Evolutionary conservation across 2,888 invertebrate genomes (phyloP).

Genomic region (Mythimna loreyi): DNA sequence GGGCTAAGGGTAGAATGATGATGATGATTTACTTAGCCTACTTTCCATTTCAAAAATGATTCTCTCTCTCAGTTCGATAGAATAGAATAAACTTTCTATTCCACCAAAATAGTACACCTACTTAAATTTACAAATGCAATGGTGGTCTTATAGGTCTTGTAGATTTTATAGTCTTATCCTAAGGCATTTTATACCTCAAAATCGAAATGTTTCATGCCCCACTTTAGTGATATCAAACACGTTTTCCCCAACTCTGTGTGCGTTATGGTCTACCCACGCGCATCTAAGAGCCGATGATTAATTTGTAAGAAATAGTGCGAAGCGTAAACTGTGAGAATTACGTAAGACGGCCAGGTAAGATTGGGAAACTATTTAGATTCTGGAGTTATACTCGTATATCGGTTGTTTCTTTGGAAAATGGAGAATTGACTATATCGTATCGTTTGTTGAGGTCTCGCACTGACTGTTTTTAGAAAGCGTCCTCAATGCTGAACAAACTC

Average conservation of each 20-base stretch:
- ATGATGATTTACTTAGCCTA: no score
- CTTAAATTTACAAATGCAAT: no score
- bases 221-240: conserved; percentile 35
- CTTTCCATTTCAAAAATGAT: background rate
- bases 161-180: background rate
- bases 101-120: no score
- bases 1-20: no score
- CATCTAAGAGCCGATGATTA: conserved; percentile 51
- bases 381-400: no score
- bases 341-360: conserved; percentile 42
- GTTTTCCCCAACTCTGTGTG: conserved; percentile 15
- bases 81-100: no score
- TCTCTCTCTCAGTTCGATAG: background rate
- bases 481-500: no score
- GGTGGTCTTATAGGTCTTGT: no score
- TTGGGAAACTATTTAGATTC: conserved; percentile 15
- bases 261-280: conserved; percentile 51
- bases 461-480: no score
- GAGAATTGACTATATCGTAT: background rate
- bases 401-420: background rate
- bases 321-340: conserved; percentile 34
- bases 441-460: background rate
- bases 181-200: no score
- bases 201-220: conserved; percentile 17
- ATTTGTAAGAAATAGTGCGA: conserved; percentile 47